Percentiles rank a stretch among this genome's conserved stretches.
phyloP scores from a whole-genome alignment of 2,113 vertebrate species.

The Corydoras maculifer region DNA sequence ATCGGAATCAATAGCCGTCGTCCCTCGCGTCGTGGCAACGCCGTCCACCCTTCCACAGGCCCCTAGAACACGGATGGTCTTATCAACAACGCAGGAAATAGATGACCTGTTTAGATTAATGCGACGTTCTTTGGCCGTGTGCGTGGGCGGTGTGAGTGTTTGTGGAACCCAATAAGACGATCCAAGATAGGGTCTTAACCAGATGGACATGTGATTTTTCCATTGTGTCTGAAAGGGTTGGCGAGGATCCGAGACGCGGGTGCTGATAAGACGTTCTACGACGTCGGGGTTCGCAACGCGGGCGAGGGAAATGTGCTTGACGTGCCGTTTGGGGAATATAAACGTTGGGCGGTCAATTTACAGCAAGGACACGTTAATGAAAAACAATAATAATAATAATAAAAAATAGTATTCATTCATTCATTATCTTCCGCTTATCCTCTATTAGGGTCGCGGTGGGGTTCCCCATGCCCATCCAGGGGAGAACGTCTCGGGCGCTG shows the following conservation, averaged over 20 bases:
- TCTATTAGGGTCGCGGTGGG: too few species aligned
- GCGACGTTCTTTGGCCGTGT: neutral
- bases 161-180: neutral
- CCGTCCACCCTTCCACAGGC: slow-evolving; percentile 36
- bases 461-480: too few species aligned
- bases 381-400: too few species aligned
- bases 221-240: neutral
- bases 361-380: too few species aligned
- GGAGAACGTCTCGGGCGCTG: too few species aligned
- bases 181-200: slow-evolving; percentile 4
- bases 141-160: slow-evolving; percentile 2
- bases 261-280: neutral
- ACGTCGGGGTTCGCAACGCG: too few species aligned
- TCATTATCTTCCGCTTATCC: too few species aligned
- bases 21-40: slow-evolving; percentile 48
- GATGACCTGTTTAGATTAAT: slow-evolving; percentile 30
- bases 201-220: neutral
- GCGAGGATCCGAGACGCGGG: neutral
- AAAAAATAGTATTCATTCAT: too few species aligned
- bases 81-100: slow-evolving; percentile 11
- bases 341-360: too few species aligned
- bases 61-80: slow-evolving; percentile 3
- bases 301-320: too few species aligned
- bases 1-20: slow-evolving; percentile 25
- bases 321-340: too few species aligned